phyloP scores from a whole-genome alignment of 2,113 vertebrate genomes.

The Tetrao urogallus region DNA sequence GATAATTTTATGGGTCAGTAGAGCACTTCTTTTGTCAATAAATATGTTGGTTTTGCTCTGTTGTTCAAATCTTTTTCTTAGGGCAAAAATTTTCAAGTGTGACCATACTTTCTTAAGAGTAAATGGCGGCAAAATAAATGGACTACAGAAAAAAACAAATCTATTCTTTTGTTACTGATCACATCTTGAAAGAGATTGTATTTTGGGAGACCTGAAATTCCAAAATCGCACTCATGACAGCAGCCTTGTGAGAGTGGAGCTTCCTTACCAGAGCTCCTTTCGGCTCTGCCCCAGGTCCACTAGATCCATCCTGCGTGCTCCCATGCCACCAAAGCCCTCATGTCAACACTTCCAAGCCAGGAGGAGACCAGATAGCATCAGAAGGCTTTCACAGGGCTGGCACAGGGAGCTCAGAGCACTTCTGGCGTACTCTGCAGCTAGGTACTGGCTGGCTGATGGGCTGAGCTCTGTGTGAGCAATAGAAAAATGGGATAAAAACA shows the following conservation, averaged over 20 bases:
- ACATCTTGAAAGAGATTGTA: background rate
- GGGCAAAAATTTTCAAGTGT: background rate
- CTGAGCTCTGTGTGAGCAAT: background rate
- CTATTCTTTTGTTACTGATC: background rate
- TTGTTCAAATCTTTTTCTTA: background rate
- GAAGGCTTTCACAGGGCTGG: background rate
- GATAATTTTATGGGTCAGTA: background rate
- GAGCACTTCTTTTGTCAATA: background rate
- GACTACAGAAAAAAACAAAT: accelerated
- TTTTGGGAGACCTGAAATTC: background rate
- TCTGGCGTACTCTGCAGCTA: background rate
- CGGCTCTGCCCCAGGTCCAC: background rate
- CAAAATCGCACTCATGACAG: background rate
- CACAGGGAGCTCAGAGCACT: accelerated
- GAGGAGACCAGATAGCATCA: background rate
- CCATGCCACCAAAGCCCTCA: accelerated
- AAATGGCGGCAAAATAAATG: background rate
- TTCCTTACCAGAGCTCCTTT: background rate
- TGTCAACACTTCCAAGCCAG: background rate
- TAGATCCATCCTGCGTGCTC: background rate
- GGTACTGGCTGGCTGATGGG: background rate
- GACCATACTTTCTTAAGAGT: background rate
- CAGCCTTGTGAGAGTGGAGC: background rate
- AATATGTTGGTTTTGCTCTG: background rate
- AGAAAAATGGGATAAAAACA: background rate